Base-by-base conservation (phyloP, 2,888 invertebrate genomes). In the Thyatira batis region DNA sequence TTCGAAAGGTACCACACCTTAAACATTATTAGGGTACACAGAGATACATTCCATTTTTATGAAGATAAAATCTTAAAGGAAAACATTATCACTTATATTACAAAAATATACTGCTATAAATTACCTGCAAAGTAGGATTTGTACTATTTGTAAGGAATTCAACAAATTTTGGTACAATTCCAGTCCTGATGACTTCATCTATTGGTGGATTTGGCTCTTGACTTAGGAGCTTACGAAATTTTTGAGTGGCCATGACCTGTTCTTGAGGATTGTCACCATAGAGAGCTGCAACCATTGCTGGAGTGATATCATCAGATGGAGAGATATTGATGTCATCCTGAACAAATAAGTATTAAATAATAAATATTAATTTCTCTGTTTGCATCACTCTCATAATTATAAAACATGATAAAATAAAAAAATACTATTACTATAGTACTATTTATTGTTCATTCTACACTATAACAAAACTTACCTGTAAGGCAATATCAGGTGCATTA, bases 191-290 rank as follows among this genome's bases (percentile, higher is more conserved):
- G 45, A 99, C 98, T 93, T 98, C 98, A 87, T 98, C 98, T 69
- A 99, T 99, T 2, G 98, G 99, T 52, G 99, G 99, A 93, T 98
- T 98, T 3, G 98, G 98, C 88, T 99, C 98, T 83, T 96, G 94
- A 66, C 98, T 98, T 52, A 99, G 90, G 50, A 99, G 93, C 90
- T 98, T 98, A 56, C 99, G 94, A 89, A 98, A 98, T 81, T 96
- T 97, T 82, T 98, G 98, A 57, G 98, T 98, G 4, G 98, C 97
- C 73, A 93, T 91, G 61, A 98, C 93, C 84, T 98, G 98, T 70
- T 96, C 95, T 67, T 95, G 95, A 54, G 95, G 94, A 79, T 95
- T 93, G 45, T 93, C 92, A 76, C 96, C 95, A 80, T 96, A 96
- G 21, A 99, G 91, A 63, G 96, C 96, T 61, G 95, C 93, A 50